Conservation (phyloP, 2,797 vertebrate genomes). For the Mionectes olivaceus region DNA sequence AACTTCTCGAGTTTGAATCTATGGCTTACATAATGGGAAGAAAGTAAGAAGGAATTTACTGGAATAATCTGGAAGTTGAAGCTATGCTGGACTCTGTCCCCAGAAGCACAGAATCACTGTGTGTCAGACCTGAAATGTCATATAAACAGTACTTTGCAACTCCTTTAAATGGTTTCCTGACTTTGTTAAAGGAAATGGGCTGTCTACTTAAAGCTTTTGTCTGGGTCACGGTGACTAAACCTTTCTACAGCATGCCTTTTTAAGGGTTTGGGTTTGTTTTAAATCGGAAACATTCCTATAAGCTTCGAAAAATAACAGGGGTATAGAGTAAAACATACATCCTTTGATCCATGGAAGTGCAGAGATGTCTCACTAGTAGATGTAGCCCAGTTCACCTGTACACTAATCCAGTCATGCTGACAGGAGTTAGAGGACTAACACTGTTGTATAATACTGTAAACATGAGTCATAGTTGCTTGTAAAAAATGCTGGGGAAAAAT, state of each 20-base stretch:
- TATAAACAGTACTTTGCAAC: conserved; percentile 25
- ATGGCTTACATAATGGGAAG: neutral
- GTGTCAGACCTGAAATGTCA: conserved; percentile 25
- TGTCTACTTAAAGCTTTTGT: conserved; percentile 45
- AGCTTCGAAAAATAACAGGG: conserved; percentile 2
- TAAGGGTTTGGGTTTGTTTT: neutral
- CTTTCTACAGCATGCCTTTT: neutral
- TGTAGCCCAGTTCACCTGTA: neutral
- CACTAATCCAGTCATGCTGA: neutral
- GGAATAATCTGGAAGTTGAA: neutral
- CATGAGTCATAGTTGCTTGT: neutral
- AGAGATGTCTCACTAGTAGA: neutral
- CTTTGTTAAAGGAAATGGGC: conserved; percentile 46
- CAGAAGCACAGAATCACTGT: neutral
- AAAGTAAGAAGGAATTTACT: conserved; percentile 18
- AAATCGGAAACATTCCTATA: neutral
- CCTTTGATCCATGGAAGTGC: neutral
- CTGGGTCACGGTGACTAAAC: conserved; percentile 61
- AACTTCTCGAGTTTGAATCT: neutral
- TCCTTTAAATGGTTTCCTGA: conserved; percentile 41
- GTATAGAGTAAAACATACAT: neutral
- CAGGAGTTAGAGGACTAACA: neutral
- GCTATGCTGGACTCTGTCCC: conserved; percentile 12
- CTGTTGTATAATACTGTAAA: neutral
- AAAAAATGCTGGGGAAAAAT: neutral